Conservation (phyloP, 2,113 vertebrate species). For the Ciconia maguari region DNA sequence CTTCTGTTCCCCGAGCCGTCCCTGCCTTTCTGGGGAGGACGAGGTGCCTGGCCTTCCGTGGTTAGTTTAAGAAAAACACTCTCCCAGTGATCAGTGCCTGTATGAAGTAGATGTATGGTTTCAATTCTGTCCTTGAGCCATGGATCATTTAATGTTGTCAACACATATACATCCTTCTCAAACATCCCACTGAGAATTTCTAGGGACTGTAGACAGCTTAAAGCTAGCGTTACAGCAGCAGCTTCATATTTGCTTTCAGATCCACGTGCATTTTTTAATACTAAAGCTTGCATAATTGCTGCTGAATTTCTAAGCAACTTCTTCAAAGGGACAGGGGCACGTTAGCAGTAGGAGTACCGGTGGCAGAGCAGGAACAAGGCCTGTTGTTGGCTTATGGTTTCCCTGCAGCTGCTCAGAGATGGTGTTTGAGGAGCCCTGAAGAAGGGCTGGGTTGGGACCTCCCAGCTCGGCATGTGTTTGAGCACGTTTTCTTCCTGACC, state of each 20-base stretch:
- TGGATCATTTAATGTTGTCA: slow-evolving; percentile 66
- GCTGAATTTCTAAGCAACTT: slow-evolving; percentile 51
- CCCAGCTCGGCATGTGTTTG: background rate
- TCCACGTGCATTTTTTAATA: slow-evolving; percentile 67
- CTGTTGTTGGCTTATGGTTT: background rate
- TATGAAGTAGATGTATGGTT: slow-evolving; percentile 51
- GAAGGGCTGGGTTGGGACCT: background rate
- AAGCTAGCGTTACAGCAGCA: slow-evolving; percentile 49
- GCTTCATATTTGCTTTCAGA: slow-evolving; percentile 53
- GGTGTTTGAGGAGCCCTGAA: background rate
- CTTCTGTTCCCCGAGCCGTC: background rate
- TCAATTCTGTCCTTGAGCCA: slow-evolving; percentile 60
- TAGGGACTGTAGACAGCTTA: slow-evolving; percentile 40
- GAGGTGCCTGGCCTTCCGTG: background rate
- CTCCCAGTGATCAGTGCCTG: slow-evolving; percentile 26
- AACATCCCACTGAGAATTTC: slow-evolving; percentile 65
- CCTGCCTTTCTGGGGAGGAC: background rate
- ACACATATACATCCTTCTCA: slow-evolving; percentile 54
- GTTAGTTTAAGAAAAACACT: slow-evolving; percentile 48
- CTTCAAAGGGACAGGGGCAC: slow-evolving; percentile 12
- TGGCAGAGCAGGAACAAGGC: background rate
- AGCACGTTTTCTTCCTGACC: background rate
- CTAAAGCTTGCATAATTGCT: slow-evolving; percentile 59
- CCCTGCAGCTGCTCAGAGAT: background rate
- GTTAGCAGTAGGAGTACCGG: background rate